These are phyloP conservation scores for Onychostoma macrolepis DNA, from an alignment of 2,113 vertebrate species.

Conservation along the genomic window DNA sequence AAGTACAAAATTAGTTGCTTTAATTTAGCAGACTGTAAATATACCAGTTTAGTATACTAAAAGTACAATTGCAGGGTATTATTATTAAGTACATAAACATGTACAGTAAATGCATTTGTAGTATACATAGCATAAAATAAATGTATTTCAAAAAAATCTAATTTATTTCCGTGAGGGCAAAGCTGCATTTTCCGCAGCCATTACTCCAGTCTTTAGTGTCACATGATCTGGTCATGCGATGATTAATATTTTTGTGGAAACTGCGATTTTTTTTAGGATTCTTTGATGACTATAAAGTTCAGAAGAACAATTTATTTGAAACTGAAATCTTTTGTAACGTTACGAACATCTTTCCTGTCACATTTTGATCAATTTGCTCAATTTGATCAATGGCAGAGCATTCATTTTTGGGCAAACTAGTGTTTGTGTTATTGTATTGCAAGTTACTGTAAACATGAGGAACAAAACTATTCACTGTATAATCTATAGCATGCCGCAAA, in stretches of 20 bases:
- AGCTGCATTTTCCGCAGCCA: not conserved
- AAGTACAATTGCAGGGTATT: too few species aligned
- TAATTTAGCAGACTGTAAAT: too few species aligned
- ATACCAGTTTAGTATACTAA: too few species aligned
- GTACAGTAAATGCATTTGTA: too few species aligned
- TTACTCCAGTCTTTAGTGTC: not conserved
- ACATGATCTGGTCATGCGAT: not conserved
- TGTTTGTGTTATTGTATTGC: not conserved
- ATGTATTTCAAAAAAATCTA: not conserved
- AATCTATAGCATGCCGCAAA: not conserved
- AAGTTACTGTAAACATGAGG: not conserved
- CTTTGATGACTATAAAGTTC: too few species aligned
- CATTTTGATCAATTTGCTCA: not conserved
- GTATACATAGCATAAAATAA: too few species aligned
- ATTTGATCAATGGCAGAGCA: not conserved
- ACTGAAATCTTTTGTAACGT: too few species aligned
- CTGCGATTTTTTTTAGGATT: too few species aligned
- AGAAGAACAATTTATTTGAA: too few species aligned
- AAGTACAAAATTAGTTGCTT: not conserved
- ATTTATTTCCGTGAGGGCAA: not conserved
- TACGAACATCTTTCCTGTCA: not conserved
- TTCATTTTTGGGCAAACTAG: not conserved
- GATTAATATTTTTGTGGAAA: too few species aligned
- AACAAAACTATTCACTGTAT: conserved; percentile 10
- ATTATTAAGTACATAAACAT: too few species aligned